Evolutionary conservation across 2,888 invertebrate genomes (phyloP).

Genomic region (Xanthia togata): DNA sequence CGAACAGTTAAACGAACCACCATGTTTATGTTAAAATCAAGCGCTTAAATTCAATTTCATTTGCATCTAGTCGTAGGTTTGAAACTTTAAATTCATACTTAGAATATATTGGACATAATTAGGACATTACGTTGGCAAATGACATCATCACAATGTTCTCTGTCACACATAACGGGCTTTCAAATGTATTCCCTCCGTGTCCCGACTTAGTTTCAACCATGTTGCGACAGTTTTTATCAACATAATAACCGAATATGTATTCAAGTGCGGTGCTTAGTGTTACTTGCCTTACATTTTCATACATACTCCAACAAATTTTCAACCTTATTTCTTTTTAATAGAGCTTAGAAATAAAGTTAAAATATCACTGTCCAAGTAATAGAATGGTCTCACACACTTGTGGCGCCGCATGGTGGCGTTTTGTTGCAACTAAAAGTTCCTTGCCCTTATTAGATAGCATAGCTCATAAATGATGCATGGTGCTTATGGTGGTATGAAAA

Average conservation of each 20-base stretch:
- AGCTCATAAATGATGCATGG: slow-evolving; percentile 77
- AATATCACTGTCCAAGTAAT: slow-evolving; percentile 66
- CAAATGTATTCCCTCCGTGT: slow-evolving; percentile 73
- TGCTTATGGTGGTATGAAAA: slow-evolving; percentile 72
- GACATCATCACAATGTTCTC: slow-evolving; percentile 62
- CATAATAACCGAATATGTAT: slow-evolving; percentile 88
- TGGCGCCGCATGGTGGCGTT: slow-evolving; percentile 75
- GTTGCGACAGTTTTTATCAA: slow-evolving; percentile 84
- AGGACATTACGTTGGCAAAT: slow-evolving; percentile 60
- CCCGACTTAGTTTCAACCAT: slow-evolving; percentile 76
- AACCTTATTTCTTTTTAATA: slow-evolving; percentile 69
- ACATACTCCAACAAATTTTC: slow-evolving; percentile 56
- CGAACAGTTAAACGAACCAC: not conserved
- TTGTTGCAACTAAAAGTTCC: slow-evolving; percentile 73
- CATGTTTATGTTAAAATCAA: slow-evolving; percentile 34
- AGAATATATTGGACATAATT: slow-evolving; percentile 57
- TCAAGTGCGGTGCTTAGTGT: slow-evolving; percentile 80
- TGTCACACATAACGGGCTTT: slow-evolving; percentile 69
- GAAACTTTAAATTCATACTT: slow-evolving; percentile 55
- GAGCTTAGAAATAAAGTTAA: slow-evolving; percentile 56
- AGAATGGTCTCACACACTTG: slow-evolving; percentile 80
- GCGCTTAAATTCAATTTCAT: slow-evolving; percentile 48
- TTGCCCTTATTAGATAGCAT: slow-evolving; percentile 69
- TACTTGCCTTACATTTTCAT: slow-evolving; percentile 64
- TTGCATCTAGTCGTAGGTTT: slow-evolving; percentile 43